Conservation (phyloP, 92 coral and sea anemone species). For the Palythoa grandis region DNA sequence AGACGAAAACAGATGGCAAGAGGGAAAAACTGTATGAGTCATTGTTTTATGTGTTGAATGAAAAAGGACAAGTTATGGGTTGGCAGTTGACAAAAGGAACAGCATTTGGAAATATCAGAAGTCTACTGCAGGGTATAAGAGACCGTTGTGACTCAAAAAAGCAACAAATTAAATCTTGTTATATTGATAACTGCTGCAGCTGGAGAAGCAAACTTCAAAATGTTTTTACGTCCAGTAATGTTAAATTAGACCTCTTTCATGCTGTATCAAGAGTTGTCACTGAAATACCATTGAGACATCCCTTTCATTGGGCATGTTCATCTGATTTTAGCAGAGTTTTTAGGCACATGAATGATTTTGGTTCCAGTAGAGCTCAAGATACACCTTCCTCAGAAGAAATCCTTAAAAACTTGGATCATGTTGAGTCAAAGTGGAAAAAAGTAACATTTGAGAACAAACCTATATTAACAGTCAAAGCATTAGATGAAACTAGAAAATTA, state of each 20-base stretch:
- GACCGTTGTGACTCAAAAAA: constrained; percentile 26
- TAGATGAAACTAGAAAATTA: constrained; percentile 28
- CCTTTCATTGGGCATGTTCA: constrained; percentile 25
- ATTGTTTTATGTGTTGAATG: constrained; percentile 57
- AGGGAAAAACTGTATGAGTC: constrained; percentile 50
- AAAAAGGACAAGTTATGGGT: constrained; percentile 51
- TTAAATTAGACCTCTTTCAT: constrained; percentile 42
- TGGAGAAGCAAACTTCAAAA: constrained; percentile 49
- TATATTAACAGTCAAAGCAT: constrained; percentile 10
- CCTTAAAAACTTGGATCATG: constrained; percentile 15
- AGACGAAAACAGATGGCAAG: constrained; percentile 23
- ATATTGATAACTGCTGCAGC: constrained; percentile 44
- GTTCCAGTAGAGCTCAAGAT: constrained; percentile 21
- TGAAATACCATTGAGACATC: constrained; percentile 34
- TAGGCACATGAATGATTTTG: constrained; percentile 33
- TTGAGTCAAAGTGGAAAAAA: constrained; percentile 30
- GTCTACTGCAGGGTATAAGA: constrained; percentile 35
- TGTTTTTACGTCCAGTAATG: constrained; percentile 27
- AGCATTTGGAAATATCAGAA: constrained; percentile 44
- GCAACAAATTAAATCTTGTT: background rate
- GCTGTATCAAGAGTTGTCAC: constrained; percentile 43
- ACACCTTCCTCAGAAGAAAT: constrained; percentile 36
- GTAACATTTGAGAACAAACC: constrained; percentile 9
- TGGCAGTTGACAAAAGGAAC: constrained; percentile 58
- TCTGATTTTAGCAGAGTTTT: constrained; percentile 35